phyloP scores from a whole-genome alignment of 2,113 vertebrate species.

The Melospiza georgiana region DNA sequence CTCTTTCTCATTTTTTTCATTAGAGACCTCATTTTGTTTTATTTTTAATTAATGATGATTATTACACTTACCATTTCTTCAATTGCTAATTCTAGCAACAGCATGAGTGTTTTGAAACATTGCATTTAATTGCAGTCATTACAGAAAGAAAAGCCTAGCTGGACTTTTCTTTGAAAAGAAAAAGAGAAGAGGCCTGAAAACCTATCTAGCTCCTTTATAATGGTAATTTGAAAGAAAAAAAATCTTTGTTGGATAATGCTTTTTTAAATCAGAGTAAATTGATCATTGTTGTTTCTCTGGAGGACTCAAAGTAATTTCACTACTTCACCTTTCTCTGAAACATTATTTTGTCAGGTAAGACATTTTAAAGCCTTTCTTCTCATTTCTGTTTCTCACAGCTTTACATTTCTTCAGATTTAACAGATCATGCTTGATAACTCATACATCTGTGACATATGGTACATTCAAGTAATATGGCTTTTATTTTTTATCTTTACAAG shows the following conservation, averaged over 20 bases:
- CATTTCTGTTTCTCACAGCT: not conserved
- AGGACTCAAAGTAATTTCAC: not conserved
- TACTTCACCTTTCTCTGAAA: not conserved
- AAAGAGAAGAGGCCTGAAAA: not conserved
- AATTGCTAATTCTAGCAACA: not conserved
- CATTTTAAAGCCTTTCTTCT: not conserved
- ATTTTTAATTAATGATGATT: not conserved
- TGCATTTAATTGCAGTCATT: not conserved
- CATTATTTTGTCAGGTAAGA: not conserved
- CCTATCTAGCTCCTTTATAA: not conserved
- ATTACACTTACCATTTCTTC: not conserved
- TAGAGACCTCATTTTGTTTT: not conserved
- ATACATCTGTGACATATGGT: fast-evolving
- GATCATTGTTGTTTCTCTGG: not conserved
- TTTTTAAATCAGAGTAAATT: not conserved
- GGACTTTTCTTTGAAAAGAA: not conserved
- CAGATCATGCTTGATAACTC: not conserved
- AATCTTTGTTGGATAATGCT: not conserved
- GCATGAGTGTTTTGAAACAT: not conserved
- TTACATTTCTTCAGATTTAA: not conserved
- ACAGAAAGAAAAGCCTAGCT: not conserved
- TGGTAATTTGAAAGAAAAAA: not conserved
- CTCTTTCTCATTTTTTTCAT: not conserved
- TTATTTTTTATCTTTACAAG: not conserved
- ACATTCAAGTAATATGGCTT: not conserved